Evolutionary conservation across 2,888 invertebrate species (phyloP).

Genomic region (Ennomos quercinarius): DNA sequence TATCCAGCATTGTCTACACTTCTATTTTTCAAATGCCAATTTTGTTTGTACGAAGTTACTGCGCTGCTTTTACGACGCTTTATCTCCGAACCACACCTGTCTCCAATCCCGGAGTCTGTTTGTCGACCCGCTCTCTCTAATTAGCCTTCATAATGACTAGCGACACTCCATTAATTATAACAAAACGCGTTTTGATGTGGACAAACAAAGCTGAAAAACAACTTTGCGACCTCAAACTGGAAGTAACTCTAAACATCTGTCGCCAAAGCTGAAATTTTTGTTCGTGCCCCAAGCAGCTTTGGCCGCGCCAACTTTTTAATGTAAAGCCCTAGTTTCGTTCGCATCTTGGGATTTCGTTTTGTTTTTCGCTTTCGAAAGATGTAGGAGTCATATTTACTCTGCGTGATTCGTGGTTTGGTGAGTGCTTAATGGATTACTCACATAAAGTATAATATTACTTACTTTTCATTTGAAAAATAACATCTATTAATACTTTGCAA

Average conservation of each 20-base stretch:
- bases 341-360: constrained; percentile 41
- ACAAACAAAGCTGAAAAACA: constrained; percentile 59
- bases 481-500: no score
- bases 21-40: no score
- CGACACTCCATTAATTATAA: constrained; percentile 74
- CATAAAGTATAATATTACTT: neutral
- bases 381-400: constrained; percentile 32
- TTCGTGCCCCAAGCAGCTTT: constrained; percentile 41
- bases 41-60: constrained; percentile 5
- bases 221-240: constrained; percentile 51
- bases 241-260: constrained; percentile 59
- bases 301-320: constrained; percentile 52
- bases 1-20: no score
- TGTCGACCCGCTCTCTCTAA: constrained; percentile 66
- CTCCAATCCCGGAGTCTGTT: constrained; percentile 65
- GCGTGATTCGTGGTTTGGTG: constrained; percentile 17
- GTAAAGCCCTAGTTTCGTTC: constrained; percentile 45
- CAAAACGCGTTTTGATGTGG: constrained; percentile 56
- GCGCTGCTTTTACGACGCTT: constrained; percentile 16
- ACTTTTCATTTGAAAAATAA: no score
- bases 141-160: constrained; percentile 68
- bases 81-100: constrained; percentile 66
- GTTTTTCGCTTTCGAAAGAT: constrained; percentile 23
- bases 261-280: constrained; percentile 55
- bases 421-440: constrained; percentile 9